phyloP scores from a whole-genome alignment of 2,888 invertebrate genomes.

The Protodeltote pygarga region DNA sequence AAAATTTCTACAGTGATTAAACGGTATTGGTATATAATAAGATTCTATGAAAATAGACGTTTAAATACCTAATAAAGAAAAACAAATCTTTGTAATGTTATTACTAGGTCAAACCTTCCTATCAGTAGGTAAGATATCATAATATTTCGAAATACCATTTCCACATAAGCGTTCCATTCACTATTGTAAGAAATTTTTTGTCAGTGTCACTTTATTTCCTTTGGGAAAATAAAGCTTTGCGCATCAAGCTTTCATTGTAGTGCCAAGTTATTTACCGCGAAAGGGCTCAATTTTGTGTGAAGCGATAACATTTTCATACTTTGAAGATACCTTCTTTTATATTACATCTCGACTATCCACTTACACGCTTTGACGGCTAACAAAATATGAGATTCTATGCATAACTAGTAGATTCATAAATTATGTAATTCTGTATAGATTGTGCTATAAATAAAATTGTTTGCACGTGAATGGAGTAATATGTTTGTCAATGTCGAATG shows the following conservation, averaged over 20 bases:
- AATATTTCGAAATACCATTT: constrained; percentile 11
- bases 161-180: constrained; percentile 8
- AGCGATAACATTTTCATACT: constrained; percentile 72
- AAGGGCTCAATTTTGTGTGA: constrained; percentile 69
- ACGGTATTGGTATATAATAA: too few relatives aligned
- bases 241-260: constrained; percentile 60
- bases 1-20: too few relatives aligned
- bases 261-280: constrained; percentile 62
- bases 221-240: constrained; percentile 48
- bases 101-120: too few relatives aligned
- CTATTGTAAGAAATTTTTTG: constrained; percentile 31
- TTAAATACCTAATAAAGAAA: too few relatives aligned
- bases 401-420: constrained; percentile 45
- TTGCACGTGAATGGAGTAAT: constrained; percentile 4
- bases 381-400: constrained; percentile 54
- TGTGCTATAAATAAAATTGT: constrained; percentile 4
- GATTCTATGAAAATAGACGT: too few relatives aligned
- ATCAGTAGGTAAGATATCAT: too few relatives aligned
- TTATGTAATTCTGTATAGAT: constrained; percentile 13
- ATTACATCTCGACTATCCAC: constrained; percentile 48
- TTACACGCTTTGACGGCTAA: constrained; percentile 51
- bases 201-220: constrained; percentile 54
- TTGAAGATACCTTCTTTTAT: constrained; percentile 62
- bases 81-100: too few relatives aligned
- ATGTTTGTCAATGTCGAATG: too few relatives aligned